A percentile compares a stretch with the other conserved stretches of the same genome.
These are phyloP conservation scores for Lutjanus erythropterus DNA, from an alignment of 2,113 vertebrate genomes.

Conservation along the genomic window DNA sequence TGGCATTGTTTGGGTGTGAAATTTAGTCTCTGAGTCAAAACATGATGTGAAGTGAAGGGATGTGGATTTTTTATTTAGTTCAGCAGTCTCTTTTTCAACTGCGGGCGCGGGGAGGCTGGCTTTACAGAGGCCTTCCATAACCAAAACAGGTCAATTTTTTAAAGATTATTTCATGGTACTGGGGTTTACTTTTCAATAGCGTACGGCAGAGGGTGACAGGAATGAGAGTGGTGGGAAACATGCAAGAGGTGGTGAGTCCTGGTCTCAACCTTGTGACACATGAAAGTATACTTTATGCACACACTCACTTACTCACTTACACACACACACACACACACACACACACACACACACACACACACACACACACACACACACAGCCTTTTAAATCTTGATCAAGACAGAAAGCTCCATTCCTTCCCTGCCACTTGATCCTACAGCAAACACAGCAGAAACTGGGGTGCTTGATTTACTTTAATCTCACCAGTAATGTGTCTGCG, in stretches of 20 bases:
- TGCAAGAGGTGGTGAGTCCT: slow-evolving; percentile 26
- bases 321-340: slow-evolving; percentile 8
- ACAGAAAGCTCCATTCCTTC: slow-evolving; percentile 64
- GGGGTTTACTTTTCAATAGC: slow-evolving; percentile 52
- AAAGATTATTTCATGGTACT: slow-evolving; percentile 62
- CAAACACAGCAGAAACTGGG: slow-evolving; percentile 73
- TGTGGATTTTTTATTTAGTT: slow-evolving; percentile 64
- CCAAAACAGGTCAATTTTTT: slow-evolving; percentile 75
- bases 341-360: slow-evolving; percentile 12
- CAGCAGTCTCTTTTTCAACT: slow-evolving; percentile 49
- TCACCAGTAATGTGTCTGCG: slow-evolving; percentile 65
- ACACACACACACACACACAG: slow-evolving; percentile 16
- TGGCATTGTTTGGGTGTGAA: slow-evolving; percentile 72
- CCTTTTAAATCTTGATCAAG: slow-evolving; percentile 69
- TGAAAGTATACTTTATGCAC: slow-evolving; percentile 26
- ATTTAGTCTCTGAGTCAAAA: slow-evolving; percentile 71
- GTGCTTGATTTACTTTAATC: slow-evolving; percentile 77
- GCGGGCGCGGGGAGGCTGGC: background rate
- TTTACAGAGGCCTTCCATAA: slow-evolving; percentile 62
- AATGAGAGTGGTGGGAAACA: slow-evolving; percentile 31
- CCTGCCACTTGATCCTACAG: slow-evolving; percentile 61
- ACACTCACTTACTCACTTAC: background rate
- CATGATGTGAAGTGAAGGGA: slow-evolving; percentile 62
- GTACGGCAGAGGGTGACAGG: slow-evolving; percentile 33
- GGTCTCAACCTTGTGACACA: slow-evolving; percentile 44